A percentile compares a stretch with the other conserved stretches of the same genome.
These are phyloP conservation scores for Malachius bipustulatus DNA, from an alignment of 2,888 invertebrate genomes.

Conservation along the genomic window DNA sequence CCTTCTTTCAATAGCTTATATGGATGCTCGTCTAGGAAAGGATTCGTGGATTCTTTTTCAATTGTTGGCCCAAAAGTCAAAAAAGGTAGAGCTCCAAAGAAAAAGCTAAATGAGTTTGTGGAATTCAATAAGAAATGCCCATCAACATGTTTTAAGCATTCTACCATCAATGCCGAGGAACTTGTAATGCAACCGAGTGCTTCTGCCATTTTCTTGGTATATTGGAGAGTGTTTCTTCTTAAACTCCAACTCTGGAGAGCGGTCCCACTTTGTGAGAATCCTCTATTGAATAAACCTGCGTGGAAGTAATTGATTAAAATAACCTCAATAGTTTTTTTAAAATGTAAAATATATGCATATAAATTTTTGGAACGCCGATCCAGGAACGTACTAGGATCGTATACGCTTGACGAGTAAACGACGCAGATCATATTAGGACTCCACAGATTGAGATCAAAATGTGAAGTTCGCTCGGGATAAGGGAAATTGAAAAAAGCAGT, in stretches of 20 bases:
- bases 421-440: too few relatives aligned
- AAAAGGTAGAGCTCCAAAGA: constrained; percentile 38
- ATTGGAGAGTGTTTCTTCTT: constrained; percentile 43
- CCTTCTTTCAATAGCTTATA: constrained; percentile 47
- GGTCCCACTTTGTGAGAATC: constrained; percentile 58
- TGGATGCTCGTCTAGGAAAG: constrained; percentile 55
- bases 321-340: too few relatives aligned
- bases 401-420: too few relatives aligned
- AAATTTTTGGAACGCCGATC: too few relatives aligned
- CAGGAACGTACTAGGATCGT: too few relatives aligned
- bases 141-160: constrained; percentile 50
- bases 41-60: constrained; percentile 37
- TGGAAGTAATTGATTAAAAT: too few relatives aligned
- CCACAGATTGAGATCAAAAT: too few relatives aligned
- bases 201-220: constrained; percentile 46
- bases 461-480: too few relatives aligned
- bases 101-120: constrained; percentile 42
- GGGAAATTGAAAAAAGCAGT: too few relatives aligned
- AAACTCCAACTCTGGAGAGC: constrained; percentile 46
- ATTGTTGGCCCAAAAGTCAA: constrained; percentile 28
- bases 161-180: constrained; percentile 44
- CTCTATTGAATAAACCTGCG: constrained; percentile 46
- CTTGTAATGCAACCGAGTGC: constrained; percentile 49
- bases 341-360: too few relatives aligned
- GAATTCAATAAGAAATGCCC: constrained; percentile 45